A percentile compares a stretch with the other conserved stretches of the same genome.
These are phyloP conservation scores for Apis florea DNA, from an alignment of 1,140 invertebrate species.

Conservation along the genomic window DNA sequence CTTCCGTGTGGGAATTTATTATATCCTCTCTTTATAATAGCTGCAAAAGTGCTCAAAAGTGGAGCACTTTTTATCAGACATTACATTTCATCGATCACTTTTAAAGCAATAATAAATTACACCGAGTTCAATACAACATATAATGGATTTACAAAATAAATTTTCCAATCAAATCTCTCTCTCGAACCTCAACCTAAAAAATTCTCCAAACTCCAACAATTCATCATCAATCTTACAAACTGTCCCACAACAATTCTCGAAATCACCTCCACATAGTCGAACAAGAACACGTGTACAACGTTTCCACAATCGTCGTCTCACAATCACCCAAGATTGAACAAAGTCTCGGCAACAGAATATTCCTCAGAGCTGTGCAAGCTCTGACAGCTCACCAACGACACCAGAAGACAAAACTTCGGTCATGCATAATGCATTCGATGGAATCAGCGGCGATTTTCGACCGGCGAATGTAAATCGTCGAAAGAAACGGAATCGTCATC, in stretches of 20 bases:
- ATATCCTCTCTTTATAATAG: no score
- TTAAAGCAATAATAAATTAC: background rate
- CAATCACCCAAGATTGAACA: background rate
- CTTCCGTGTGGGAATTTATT: no score
- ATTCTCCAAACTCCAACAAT: background rate
- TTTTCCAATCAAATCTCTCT: background rate
- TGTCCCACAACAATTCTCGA: background rate
- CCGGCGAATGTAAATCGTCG: constrained; percentile 3
- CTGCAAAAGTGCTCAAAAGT: no score
- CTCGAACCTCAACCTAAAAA: no score
- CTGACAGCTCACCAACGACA: background rate
- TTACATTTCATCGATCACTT: no score
- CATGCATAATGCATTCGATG: constrained; percentile 12
- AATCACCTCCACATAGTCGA: background rate
- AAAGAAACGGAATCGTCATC: constrained; percentile 5
- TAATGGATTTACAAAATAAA: background rate
- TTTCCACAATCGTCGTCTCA: background rate
- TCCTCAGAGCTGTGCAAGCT: background rate
- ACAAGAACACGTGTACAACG: background rate
- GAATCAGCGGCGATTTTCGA: constrained; percentile 21
- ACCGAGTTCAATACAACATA: no score
- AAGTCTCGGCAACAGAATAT: constrained; percentile 12
- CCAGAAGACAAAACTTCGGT: constrained; percentile 17
- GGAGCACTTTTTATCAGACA: no score
- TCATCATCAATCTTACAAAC: background rate